Evolutionary conservation across 2,113 vertebrate species (phyloP), one percentile per base, ranked within the genome.

Genomic region (Dermatemys mawii): DNA sequence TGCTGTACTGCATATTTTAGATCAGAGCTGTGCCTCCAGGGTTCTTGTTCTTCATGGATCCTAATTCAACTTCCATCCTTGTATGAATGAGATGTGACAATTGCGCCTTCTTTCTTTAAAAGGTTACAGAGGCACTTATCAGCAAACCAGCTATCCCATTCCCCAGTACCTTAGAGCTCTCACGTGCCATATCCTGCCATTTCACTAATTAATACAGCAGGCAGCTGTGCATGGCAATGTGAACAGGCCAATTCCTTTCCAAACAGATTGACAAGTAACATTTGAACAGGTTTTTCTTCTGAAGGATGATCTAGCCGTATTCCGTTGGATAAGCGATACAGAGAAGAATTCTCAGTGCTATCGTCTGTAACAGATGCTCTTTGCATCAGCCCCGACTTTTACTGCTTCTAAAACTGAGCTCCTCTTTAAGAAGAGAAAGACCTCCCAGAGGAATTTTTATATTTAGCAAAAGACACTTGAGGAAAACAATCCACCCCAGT

Each of bases 331-430:
- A 4, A 17, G 75, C 19, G 60, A 3, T 8, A 2, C 46, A 13
- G 17, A 7, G 84, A 50, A 17, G 81, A 53, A 8, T 29, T 32
- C 3, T 0, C 0, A 8, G 38, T 0, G 14, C 73, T 73, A 9
- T 3, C 0, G 78, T 10, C 4, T 1, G 57, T 44, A 6, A 27
- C 0, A 1, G 13, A 2, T 12, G 2, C 79, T 17, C 2, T 1
- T 49, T 17, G 29, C 81, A 67, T 11, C 0, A 50, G 76, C 84
- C 22, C 26, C 70, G 9, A 3, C 83, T 2, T 49, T 19, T 2
- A 35, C 51, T 55, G 78, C 86, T 60, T 4, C 87, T 2, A 4
- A 89, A 55, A 54, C 22, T 0, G 2, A 57, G 60, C 2, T 51
- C 76, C 70, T 53, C 67, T 1, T 24, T 46, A 41, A 44, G 12